Base-by-base conservation (phyloP, 2,888 invertebrate genomes). In the Isoperla grammatica region DNA sequence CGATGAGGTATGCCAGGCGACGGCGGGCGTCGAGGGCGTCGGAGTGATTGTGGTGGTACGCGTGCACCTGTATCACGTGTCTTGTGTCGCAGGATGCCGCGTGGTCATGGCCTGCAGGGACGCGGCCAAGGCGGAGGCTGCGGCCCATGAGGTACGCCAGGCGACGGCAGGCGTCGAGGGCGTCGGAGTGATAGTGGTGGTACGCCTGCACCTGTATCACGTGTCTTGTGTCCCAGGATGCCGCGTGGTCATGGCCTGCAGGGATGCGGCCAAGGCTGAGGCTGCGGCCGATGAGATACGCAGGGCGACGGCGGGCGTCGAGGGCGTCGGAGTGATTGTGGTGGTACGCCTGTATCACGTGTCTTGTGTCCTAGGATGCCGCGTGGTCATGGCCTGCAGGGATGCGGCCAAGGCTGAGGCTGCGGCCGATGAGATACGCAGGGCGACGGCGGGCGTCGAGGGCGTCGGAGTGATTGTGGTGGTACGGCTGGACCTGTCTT, bases 21-120 rank as follows among this genome's bases (percentile, higher is more conserved):
- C 35, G 56, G 6, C 6, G 17, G 37, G 29, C 12, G 58, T 19
- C 71, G 50, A 75, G 71, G 60, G 60, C 22, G 45, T 53, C 40
- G 61, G 61, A 5, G 54, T 42, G 19, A 19, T 57, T 15, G 37
- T 45, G 37, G 43, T 61, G 4, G 46, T 48, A 19, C 20, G 15
- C 8, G 37, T 81, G 40, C 81, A 86, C 67, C 71, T 86, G 4
- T 73, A n/a, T n/a, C n/a, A n/a, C n/a, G n/a, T n/a, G n/a, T n/a
- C n/a, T n/a, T n/a, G n/a, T n/a, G n/a, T n/a, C n/a, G n/a, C n/a
- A 67, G 72, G 76, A 63, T 77, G 72, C 2, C 66, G 67, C 53
- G 75, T 79, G 4, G 75, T 80, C 46, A 64, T 80, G 66, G 80
- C 78, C 0, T 79, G 79, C 65, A 67, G 80, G 53, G 73, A 78